phyloP scores from a whole-genome alignment of 2,888 invertebrate species.

The Cephus spinipes region DNA sequence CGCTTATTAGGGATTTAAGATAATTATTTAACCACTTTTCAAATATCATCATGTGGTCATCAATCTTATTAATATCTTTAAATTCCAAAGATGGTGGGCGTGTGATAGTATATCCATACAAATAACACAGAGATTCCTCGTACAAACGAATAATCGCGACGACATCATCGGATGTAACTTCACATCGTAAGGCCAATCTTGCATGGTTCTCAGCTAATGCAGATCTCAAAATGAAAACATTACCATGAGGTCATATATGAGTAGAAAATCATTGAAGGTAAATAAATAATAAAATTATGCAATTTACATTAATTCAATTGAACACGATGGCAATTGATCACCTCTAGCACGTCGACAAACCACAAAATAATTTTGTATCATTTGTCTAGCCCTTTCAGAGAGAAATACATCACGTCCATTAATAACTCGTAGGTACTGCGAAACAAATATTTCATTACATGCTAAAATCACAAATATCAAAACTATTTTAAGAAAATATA shows the following conservation, averaged over 20 bases:
- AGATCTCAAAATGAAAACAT: constrained; percentile 38
- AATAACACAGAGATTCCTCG: constrained; percentile 36
- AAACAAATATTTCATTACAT: neutral
- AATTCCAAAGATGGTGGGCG: constrained; percentile 9
- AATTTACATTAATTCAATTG: constrained; percentile 53
- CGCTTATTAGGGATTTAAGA: constrained; percentile 4
- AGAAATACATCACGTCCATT: constrained; percentile 39
- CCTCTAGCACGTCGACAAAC: constrained; percentile 63
- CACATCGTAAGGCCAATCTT: constrained; percentile 42
- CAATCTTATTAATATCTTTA: constrained; percentile 6
- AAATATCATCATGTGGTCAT: constrained; percentile 23
- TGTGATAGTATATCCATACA: constrained; percentile 21
- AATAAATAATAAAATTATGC: constrained; percentile 14
- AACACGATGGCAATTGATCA: constrained; percentile 53
- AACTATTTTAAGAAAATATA: neutral
- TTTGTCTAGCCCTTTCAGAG: constrained; percentile 53
- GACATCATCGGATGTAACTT: constrained; percentile 49
- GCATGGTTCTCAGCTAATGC: constrained; percentile 52
- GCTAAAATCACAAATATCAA: neutral
- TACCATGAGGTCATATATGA: neutral
- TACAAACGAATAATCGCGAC: constrained; percentile 46
- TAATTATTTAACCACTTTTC: constrained; percentile 25
- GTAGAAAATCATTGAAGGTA: neutral
- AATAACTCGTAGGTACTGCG: constrained; percentile 19
- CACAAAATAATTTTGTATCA: constrained; percentile 68